Percentiles rank a stretch among this genome's conserved stretches.
These are phyloP conservation scores for Phortica okadai DNA, from an alignment of 2,888 invertebrate genomes.

Conservation along the genomic window DNA sequence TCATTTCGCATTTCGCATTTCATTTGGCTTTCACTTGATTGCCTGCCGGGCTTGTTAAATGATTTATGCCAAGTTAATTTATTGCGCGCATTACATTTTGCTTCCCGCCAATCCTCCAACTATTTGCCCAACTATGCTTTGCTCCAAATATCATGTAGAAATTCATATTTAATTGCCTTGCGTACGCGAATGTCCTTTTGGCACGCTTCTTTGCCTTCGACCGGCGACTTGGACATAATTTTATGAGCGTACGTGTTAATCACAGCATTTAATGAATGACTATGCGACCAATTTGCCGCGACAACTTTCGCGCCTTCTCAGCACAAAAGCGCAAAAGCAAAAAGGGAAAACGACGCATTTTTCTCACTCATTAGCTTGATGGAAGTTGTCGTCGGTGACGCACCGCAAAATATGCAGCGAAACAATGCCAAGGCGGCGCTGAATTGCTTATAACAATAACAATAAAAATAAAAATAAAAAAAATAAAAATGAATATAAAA, in stretches of 20 bases:
- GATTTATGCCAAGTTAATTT: constrained; percentile 69
- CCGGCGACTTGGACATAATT: constrained; percentile 55
- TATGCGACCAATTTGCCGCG: constrained; percentile 4
- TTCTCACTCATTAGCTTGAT: constrained; percentile 67
- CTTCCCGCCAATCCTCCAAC: too few relatives aligned
- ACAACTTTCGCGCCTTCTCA: constrained; percentile 53
- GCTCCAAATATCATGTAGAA: constrained; percentile 48
- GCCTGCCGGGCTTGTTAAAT: constrained; percentile 55
- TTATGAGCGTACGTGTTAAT: constrained; percentile 69
- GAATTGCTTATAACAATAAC: not conserved
- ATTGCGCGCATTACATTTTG: constrained; percentile 46
- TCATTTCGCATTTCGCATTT: not conserved
- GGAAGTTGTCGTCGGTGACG: not conserved
- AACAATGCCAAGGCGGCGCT: constrained; percentile 30
- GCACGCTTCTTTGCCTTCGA: constrained; percentile 33
- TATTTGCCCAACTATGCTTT: not conserved
- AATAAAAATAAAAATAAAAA: constrained; percentile 20
- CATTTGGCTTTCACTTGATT: constrained; percentile 14
- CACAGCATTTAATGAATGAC: constrained; percentile 65
- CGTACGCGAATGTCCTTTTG: constrained; percentile 39
- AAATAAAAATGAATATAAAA: constrained; percentile 21
- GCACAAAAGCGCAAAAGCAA: not conserved
- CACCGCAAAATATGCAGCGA: constrained; percentile 46
- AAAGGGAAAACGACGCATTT: constrained; percentile 66
- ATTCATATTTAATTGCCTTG: constrained; percentile 63